Conservation (phyloP, 2,888 invertebrate genomes). For the Pachymerium ferrugineum region DNA sequence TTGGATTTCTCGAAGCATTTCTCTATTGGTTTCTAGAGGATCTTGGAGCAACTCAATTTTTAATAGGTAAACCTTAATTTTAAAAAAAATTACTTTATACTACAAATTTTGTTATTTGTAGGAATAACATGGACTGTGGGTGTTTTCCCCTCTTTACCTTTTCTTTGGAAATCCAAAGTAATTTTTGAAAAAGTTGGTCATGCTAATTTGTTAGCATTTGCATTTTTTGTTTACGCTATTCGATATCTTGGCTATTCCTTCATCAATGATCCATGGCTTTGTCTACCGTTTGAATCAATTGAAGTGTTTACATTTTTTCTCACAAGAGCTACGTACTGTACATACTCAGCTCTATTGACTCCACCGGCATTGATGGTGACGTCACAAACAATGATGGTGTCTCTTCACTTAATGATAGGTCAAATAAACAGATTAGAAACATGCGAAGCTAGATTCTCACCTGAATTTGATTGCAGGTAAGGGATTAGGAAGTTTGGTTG, state of each 20-base stretch:
- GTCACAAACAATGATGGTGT: constrained; percentile 76
- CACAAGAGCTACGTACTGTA: constrained; percentile 89
- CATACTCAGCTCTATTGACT: constrained; percentile 75
- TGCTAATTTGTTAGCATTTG: constrained; percentile 69
- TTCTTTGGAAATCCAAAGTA: constrained; percentile 71
- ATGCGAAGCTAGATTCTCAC: not conserved
- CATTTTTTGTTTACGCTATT: constrained; percentile 69
- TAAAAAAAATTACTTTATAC: not conserved
- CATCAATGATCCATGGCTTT: constrained; percentile 62
- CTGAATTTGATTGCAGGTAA: constrained; percentile 53
- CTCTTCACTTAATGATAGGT: constrained; percentile 84
- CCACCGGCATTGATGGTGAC: constrained; percentile 62
- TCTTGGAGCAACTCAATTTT: constrained; percentile 64
- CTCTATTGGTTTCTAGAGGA: constrained; percentile 74
- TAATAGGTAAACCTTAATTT: constrained; percentile 60
- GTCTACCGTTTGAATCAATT: constrained; percentile 80
- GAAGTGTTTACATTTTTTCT: constrained; percentile 77
- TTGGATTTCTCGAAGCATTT: constrained; percentile 77
- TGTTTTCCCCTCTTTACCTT: constrained; percentile 67
- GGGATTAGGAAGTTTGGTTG: constrained; percentile 74
- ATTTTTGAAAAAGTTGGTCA: constrained; percentile 67
- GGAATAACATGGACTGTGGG: constrained; percentile 73
- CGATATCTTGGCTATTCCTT: constrained; percentile 57
- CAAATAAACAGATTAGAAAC: constrained; percentile 41
- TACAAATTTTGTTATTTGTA: too few relatives aligned